phyloP scores from a whole-genome alignment of 2,797 vertebrate genomes.

The Dallia pectoralis region DNA sequence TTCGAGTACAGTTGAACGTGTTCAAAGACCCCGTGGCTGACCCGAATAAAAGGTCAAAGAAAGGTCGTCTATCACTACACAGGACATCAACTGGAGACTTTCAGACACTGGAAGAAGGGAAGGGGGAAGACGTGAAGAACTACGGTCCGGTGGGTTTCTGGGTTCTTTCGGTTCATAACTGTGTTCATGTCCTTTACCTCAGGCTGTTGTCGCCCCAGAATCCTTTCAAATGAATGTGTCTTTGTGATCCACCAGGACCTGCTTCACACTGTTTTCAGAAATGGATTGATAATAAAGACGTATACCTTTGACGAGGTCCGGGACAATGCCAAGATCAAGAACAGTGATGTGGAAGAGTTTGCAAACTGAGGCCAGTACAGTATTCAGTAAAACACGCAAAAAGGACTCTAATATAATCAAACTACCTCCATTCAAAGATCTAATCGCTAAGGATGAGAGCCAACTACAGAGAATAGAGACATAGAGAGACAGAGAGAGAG shows the following conservation, averaged over 20 bases:
- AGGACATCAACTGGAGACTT: slow-evolving; percentile 84
- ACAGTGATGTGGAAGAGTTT: slow-evolving; percentile 78
- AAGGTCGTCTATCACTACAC: slow-evolving; percentile 92
- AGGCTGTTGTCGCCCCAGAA: not conserved
- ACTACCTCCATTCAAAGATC: not conserved
- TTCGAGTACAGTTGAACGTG: slow-evolving; percentile 85
- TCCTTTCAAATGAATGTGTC: no score
- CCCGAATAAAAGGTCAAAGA: slow-evolving; percentile 98
- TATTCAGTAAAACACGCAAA: slow-evolving; percentile 7
- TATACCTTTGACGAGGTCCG: slow-evolving; percentile 97
- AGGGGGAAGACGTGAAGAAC: slow-evolving; percentile 93
- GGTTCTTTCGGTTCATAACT: no score
- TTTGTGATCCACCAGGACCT: slow-evolving; percentile 79
- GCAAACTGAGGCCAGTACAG: slow-evolving; percentile 72
- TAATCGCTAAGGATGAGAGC: not conserved
- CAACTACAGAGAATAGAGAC: not conserved
- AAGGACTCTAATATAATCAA: not conserved
- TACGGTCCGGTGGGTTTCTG: slow-evolving; percentile 85
- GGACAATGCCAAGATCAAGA: slow-evolving; percentile 92
- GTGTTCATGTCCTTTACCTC: not conserved
- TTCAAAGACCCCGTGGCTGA: slow-evolving; percentile 98
- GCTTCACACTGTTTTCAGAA: slow-evolving; percentile 93
- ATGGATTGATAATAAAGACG: slow-evolving; percentile 89
- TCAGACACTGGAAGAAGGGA: slow-evolving; percentile 95
- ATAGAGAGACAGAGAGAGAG: not conserved